These are phyloP conservation scores for Allacma fusca DNA, from an alignment of 2,888 invertebrate species.

Conservation along the genomic window DNA sequence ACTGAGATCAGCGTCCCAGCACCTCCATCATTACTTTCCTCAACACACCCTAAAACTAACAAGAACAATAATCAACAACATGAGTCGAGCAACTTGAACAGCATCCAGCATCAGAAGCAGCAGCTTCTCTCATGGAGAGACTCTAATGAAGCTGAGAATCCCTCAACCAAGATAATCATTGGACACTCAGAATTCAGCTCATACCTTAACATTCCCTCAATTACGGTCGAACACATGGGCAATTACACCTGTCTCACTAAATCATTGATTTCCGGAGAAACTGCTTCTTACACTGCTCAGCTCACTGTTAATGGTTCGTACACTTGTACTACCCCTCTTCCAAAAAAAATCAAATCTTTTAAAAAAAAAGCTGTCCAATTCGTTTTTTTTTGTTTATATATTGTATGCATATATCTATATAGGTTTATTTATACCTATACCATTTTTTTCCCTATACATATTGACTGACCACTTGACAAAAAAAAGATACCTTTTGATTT, in stretches of 20 bases:
- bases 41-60: too few species aligned
- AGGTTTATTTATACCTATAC: too few species aligned
- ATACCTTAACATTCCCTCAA: conserved; percentile 62
- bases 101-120: not conserved
- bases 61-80: not conserved
- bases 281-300: conserved; percentile 66
- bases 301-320: conserved; percentile 70
- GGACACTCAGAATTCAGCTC: conserved; percentile 49
- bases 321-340: conserved; percentile 24
- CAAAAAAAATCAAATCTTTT: too few species aligned
- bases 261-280: conserved; percentile 30
- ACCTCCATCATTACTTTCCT: not conserved
- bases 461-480: too few species aligned
- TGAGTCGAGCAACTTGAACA: not conserved
- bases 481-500: too few species aligned
- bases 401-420: too few species aligned
- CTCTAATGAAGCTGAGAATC: not conserved
- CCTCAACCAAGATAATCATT: conserved; percentile 63
- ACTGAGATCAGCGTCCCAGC: conserved; percentile 4
- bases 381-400: too few species aligned
- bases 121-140: not conserved
- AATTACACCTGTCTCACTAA: conserved; percentile 62
- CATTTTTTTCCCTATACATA: too few species aligned
- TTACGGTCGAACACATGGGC: conserved; percentile 68
- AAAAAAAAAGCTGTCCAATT: too few species aligned